Conservation (phyloP, 2,797 vertebrate genomes). For the Synaphobranchus kaupii region DNA sequence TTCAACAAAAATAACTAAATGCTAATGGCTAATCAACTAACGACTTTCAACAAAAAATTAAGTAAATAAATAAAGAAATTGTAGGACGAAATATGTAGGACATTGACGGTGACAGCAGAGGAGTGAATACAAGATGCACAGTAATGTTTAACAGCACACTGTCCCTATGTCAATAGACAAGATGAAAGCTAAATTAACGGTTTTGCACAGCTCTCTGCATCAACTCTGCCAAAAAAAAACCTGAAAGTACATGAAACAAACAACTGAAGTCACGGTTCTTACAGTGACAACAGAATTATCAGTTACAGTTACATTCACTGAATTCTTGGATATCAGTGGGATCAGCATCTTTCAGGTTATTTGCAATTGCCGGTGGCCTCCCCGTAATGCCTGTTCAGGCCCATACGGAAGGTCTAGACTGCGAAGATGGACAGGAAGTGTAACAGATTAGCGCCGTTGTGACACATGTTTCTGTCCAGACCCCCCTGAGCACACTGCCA, state of each 20-base stretch:
- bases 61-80: neutral
- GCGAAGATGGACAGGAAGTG: neutral
- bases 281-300: neutral
- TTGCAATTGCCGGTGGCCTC: neutral
- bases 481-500: neutral
- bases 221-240: neutral
- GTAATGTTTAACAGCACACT: neutral
- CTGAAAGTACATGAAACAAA: neutral
- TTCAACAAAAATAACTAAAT: constrained; percentile 1
- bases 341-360: neutral
- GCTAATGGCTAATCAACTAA: too few species aligned
- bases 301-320: neutral
- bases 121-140: neutral
- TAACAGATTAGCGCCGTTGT: neutral
- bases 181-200: neutral
- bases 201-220: neutral
- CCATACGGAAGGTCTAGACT: neutral
- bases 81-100: neutral
- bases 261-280: neutral
- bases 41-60: neutral
- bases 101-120: neutral
- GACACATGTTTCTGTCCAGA: neutral
- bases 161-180: neutral
- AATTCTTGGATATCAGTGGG: neutral
- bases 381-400: neutral